These are phyloP conservation scores for Enteromius argenteus DNA, from an alignment of 2,797 vertebrate species.

Conservation along the genomic window DNA sequence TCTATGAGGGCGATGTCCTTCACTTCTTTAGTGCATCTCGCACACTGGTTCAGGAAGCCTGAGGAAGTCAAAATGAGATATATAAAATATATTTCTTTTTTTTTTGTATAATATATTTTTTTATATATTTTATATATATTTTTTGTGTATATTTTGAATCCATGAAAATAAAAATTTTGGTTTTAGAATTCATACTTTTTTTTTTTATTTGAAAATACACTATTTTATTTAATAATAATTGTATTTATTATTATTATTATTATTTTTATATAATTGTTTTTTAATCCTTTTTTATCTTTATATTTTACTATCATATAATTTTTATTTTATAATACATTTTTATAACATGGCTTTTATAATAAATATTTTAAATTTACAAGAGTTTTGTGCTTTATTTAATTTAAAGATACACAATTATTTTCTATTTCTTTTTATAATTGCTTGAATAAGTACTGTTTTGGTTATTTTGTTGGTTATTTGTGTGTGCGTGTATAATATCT, in stretches of 20 bases:
- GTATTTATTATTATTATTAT: background rate
- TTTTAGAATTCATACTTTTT: background rate
- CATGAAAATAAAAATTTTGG: background rate
- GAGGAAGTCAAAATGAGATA: background rate
- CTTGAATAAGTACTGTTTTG: background rate
- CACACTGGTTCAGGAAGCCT: conserved; percentile 80
- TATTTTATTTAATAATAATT: too few relatives aligned
- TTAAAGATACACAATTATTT: background rate
- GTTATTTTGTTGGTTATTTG: background rate
- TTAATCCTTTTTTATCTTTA: background rate
- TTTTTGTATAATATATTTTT: too few relatives aligned
- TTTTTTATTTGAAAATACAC: background rate
- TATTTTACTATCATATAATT: too few relatives aligned
- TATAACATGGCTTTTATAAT: background rate
- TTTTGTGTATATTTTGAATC: too few relatives aligned
- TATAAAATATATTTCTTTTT: too few relatives aligned
- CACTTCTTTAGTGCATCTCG: conserved; percentile 85
- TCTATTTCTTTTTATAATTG: background rate
- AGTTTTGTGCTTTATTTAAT: background rate
- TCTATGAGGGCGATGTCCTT: conserved; percentile 87
- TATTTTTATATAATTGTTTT: background rate
- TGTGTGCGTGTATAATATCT: too few relatives aligned
- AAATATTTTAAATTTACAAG: background rate
- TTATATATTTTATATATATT: background rate
- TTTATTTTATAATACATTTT: background rate